These are phyloP conservation scores for Schlechtendalia chinensis DNA, from an alignment of 1,140 invertebrate genomes.

Conservation along the genomic window DNA sequence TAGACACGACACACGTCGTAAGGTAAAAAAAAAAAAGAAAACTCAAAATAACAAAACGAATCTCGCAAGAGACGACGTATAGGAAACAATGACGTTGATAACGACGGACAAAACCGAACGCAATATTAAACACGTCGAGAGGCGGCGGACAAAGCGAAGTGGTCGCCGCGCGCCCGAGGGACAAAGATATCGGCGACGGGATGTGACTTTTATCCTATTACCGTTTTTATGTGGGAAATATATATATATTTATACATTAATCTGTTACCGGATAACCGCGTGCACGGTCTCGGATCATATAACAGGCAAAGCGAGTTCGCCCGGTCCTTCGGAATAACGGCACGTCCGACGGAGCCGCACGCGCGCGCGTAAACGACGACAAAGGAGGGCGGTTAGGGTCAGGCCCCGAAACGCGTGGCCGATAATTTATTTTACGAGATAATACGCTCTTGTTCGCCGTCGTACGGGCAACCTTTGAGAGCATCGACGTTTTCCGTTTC, in stretches of 20 bases:
- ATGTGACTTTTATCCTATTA: constrained; percentile 47
- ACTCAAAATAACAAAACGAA: not conserved
- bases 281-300: not conserved
- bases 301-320: constrained; percentile 16
- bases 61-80: no score
- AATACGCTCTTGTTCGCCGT: not conserved
- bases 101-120: not conserved
- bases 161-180: not conserved
- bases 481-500: constrained; percentile 17
- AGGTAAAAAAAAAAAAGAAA: no score
- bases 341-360: no score
- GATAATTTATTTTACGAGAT: constrained; percentile 46
- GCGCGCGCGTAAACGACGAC: not conserved
- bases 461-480: not conserved
- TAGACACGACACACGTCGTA: no score
- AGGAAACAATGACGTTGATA: not conserved
- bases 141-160: not conserved
- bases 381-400: constrained; percentile 5
- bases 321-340: not conserved
- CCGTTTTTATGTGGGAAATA: constrained; percentile 3
- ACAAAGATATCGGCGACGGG: constrained; percentile 21
- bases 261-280: not conserved
- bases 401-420: constrained; percentile 29
- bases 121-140: not conserved
- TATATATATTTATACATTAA: no score